Conservation (phyloP, 2,797 vertebrate genomes). For the Cyprinodon diabolis region DNA sequence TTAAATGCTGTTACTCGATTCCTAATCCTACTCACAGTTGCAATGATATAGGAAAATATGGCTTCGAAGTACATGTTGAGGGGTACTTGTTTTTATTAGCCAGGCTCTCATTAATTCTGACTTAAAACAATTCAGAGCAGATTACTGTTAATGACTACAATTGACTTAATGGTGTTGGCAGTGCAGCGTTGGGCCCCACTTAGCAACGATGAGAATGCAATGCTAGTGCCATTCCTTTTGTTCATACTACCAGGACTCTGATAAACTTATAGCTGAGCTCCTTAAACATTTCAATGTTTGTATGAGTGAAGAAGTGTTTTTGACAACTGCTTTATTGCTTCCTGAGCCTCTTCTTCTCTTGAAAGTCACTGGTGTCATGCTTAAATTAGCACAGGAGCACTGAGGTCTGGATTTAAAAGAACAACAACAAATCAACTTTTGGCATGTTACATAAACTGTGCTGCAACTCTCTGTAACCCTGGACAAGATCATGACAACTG, state of each 20-base stretch:
- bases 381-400: constrained; percentile 49
- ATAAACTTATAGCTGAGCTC: constrained; percentile 52
- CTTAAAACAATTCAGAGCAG: constrained; percentile 70
- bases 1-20: constrained; percentile 56
- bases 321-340: constrained; percentile 67
- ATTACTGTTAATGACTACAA: constrained; percentile 74
- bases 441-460: constrained; percentile 35
- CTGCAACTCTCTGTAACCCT: constrained; percentile 29
- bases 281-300: constrained; percentile 36
- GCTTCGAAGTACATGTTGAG: constrained; percentile 33
- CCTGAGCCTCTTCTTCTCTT: constrained; percentile 43
- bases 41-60: constrained; percentile 19
- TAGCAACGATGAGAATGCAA: constrained; percentile 52
- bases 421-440: constrained; percentile 35
- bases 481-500: constrained; percentile 54
- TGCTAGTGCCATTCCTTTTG: constrained; percentile 45
- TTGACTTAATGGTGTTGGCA: constrained; percentile 65
- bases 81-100: constrained; percentile 64
- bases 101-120: constrained; percentile 71
- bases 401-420: constrained; percentile 42
- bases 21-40: constrained; percentile 59
- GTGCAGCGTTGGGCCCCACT: constrained; percentile 48
- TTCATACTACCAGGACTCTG: constrained; percentile 50
- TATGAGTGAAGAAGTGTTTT: constrained; percentile 4
- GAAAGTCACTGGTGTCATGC: constrained; percentile 52